Base-by-base conservation (phyloP, 2,888 invertebrate species). In the Rutpela maculata region DNA sequence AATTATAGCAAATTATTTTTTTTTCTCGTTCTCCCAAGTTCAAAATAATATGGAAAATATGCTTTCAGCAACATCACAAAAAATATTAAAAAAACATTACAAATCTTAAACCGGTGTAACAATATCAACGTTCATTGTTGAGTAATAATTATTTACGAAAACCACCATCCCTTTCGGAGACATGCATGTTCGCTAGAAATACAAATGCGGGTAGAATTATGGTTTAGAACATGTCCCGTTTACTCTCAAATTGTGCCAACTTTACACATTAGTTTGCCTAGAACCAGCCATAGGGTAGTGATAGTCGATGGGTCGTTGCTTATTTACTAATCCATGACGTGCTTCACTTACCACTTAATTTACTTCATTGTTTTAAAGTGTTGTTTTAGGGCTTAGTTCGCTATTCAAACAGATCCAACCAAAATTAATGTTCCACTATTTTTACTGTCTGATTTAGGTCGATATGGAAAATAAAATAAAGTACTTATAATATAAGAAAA, bases 241-340 rank as follows among this genome's bases (percentile, higher is more conserved):
- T 72, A 62, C 55, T 55, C n/a, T 11, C 59, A 63, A 72, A 72
- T 55, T 63, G 26, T 62, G 31, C 63, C 50, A 72, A 72, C 72
- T 72, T 72, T 72, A 22, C 72, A 63, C 72, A 72, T 72, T 72
- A 63, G 62, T 31, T 22, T 31, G 15, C 57, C 10, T 31, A 63
- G 15, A 62, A 63, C 12, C 63, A 72, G 62, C 72, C 63, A 60
- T 70, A 43, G 70, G 6, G 17, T 55, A 63, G 43, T 72, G 43
- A 18, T 43, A 63, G 72, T 50, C 72, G 63, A 72, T 72, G 72
- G 72, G 62, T 72, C 55, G 72, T 72, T 62, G 63, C 63, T 72
- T 72, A 72, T 72, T 72, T 63, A 55, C 50, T 72, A 72, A 72
- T 72, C 72, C 72, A 55, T 55, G 72, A 72, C 62, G 63, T 72